Conservation (phyloP, 2,113 vertebrate species). For the Puma concolor region DNA sequence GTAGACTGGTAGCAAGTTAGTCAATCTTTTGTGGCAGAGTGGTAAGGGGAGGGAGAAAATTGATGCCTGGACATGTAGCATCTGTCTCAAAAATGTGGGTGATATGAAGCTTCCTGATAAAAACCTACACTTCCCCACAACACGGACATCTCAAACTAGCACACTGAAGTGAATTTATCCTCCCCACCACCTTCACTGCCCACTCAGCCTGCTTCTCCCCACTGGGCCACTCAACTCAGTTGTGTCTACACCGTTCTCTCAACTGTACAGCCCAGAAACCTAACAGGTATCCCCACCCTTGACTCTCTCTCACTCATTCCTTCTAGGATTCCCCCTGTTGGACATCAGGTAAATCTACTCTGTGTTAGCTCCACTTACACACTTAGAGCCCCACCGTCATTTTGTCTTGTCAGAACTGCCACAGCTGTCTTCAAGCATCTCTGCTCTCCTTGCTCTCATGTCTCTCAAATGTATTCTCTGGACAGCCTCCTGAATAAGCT, state of each 20-base stretch:
- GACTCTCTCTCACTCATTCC: fast-evolving
- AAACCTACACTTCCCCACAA: neutral
- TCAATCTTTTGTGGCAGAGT: neutral
- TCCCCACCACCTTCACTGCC: fast-evolving
- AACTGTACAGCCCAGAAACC: neutral
- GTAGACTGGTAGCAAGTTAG: neutral
- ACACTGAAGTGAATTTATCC: fast-evolving
- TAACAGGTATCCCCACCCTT: too few species aligned
- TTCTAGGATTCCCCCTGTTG: too few species aligned
- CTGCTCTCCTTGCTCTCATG: neutral
- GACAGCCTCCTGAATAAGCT: neutral
- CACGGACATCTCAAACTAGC: neutral
- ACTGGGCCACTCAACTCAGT: too few species aligned
- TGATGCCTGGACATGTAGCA: neutral
- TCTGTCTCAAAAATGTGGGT: neutral
- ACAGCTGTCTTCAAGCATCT: fast-evolving
- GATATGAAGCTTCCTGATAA: neutral
- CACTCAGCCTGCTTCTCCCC: neutral
- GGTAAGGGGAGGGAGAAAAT: neutral
- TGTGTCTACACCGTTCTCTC: neutral
- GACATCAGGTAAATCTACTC: too few species aligned
- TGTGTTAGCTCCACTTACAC: fast-evolving
- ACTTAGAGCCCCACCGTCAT: fast-evolving
- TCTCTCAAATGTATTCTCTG: neutral
- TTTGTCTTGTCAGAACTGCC: neutral